A percentile compares a stretch with the other conserved stretches of the same genome.
Conservation (phyloP, 2,888 invertebrate genomes). For the Pterostichus niger region DNA sequence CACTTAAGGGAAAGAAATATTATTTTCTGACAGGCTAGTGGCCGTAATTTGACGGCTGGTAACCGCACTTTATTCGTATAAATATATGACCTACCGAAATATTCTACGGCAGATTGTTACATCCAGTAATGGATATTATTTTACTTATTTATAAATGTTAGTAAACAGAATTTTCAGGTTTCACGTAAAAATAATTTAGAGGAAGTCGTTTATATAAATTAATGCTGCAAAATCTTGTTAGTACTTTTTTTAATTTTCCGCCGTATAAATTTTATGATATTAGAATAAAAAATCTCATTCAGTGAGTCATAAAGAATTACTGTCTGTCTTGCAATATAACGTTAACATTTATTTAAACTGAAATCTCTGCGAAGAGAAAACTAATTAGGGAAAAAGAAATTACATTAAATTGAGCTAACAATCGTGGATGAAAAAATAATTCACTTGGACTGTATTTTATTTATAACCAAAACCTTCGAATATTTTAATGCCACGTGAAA, state of each 20-base stretch:
- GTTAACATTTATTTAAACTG: conserved; percentile 52
- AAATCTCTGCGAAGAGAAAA: conserved; percentile 24
- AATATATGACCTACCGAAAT: too few species aligned
- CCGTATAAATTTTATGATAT: conserved; percentile 1
- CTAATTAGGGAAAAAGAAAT: conserved; percentile 52
- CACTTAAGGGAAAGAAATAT: too few species aligned
- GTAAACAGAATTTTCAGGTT: too few species aligned
- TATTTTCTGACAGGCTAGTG: too few species aligned
- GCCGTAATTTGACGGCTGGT: too few species aligned
- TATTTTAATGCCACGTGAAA: background rate
- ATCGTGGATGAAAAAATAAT: conserved; percentile 3
- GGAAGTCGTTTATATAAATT: too few species aligned
- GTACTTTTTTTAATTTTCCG: conserved; percentile 3
- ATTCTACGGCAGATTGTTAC: too few species aligned
- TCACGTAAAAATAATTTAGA: too few species aligned
- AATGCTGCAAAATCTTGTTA: background rate
- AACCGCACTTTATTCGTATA: too few species aligned
- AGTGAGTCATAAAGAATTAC: conserved; percentile 16
- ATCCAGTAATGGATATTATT: too few species aligned
- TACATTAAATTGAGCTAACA: background rate
- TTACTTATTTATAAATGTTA: too few species aligned
- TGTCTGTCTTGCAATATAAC: conserved; percentile 31
- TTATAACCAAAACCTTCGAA: too few species aligned
- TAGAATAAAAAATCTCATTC: conserved; percentile 4
- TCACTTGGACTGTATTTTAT: background rate